Percentiles rank a stretch among this genome's conserved stretches.
These are phyloP conservation scores for Trididemnum nubilum DNA, from an alignment of 23 tunicate genomes.

Conservation along the genomic window DNA sequence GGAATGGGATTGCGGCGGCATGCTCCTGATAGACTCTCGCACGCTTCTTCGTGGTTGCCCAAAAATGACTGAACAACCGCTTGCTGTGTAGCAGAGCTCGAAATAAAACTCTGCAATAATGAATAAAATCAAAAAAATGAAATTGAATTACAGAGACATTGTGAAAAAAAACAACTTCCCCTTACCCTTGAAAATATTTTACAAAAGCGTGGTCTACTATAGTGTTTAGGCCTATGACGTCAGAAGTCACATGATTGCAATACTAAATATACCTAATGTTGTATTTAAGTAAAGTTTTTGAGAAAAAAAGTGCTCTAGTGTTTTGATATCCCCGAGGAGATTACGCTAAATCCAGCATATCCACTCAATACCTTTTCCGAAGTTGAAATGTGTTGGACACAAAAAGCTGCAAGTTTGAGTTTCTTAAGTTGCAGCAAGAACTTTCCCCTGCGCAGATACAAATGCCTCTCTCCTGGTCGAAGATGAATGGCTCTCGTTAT, in stretches of 20 bases:
- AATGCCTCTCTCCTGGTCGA: constrained; percentile 69
- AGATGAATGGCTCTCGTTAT: constrained; percentile 85
- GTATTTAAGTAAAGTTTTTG: no score
- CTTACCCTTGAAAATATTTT: no score
- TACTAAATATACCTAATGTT: no score
- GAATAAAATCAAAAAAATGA: not conserved
- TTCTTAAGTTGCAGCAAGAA: constrained; percentile 59
- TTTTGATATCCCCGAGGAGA: no score
- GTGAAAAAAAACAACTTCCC: not conserved
- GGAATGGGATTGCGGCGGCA: constrained; percentile 77
- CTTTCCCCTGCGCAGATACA: constrained; percentile 74
- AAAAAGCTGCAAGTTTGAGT: constrained; percentile 78
- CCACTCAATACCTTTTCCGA: constrained; percentile 76
- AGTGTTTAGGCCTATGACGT: no score
- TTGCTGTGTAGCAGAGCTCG: constrained; percentile 82
- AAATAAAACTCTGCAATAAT: constrained; percentile 58
- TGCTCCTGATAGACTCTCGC: constrained; percentile 50
- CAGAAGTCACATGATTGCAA: no score
- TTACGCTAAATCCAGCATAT: no score
- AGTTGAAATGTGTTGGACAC: constrained; percentile 79
- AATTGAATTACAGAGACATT: not conserved
- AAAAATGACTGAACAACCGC: constrained; percentile 93
- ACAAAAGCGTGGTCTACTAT: no score
- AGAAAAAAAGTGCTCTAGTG: no score
- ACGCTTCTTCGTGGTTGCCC: constrained; percentile 77